Evolutionary conservation across 2,113 vertebrate genomes (phyloP).

Genomic region (Tachycineta bicolor): DNA sequence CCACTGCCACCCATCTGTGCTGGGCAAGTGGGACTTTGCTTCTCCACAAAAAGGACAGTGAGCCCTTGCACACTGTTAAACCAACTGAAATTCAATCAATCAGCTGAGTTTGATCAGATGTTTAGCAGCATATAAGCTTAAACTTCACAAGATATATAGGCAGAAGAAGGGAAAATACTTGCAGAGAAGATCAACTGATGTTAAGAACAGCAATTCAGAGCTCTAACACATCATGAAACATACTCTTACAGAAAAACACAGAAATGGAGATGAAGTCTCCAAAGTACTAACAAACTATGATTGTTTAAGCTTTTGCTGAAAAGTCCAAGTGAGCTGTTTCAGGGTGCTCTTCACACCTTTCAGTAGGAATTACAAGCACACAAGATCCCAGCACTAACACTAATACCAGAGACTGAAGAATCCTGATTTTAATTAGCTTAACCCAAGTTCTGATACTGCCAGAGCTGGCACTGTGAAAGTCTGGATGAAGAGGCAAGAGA

Average conservation of each 20-base stretch:
- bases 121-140: neutral
- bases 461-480: neutral
- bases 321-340: neutral
- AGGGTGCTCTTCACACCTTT: neutral
- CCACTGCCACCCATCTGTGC: neutral
- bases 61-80: neutral
- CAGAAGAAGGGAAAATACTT: neutral
- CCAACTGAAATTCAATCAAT: neutral
- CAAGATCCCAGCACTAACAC: neutral
- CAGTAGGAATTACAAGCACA: neutral
- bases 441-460: neutral
- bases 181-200: neutral
- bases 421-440: neutral
- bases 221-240: neutral
- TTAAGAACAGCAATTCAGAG: neutral
- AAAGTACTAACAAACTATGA: neutral
- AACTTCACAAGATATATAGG: neutral
- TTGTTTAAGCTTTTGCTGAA: neutral
- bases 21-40: neutral
- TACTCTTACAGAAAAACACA: neutral
- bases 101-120: neutral
- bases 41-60: neutral
- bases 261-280: neutral
- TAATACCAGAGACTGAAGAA: neutral
- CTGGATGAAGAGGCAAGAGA: neutral